Evolutionary conservation across 2,888 invertebrate genomes (phyloP).

Genomic region (Caenorhabditis afra): DNA sequence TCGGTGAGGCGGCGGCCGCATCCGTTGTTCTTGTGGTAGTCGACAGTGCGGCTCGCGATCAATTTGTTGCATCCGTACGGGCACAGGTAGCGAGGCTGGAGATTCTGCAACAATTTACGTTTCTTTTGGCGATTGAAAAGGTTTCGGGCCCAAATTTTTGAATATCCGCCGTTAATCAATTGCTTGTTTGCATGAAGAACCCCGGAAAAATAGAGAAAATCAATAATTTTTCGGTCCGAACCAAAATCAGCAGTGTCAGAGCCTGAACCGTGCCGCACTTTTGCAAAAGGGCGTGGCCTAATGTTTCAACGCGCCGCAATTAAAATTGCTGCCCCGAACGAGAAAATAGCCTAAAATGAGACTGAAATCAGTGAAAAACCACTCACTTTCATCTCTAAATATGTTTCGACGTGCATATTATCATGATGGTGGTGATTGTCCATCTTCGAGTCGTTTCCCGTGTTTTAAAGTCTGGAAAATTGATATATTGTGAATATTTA

Average conservation of each 20-base stretch:
- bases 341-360: no score
- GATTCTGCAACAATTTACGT: neutral
- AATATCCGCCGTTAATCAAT: neutral
- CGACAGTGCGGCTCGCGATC: conserved; percentile 67
- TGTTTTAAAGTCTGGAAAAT: no score
- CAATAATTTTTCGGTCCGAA: no score
- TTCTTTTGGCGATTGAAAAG: neutral
- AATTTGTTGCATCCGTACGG: conserved; percentile 70
- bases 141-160: neutral
- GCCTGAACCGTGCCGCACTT: no score
- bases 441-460: conserved; percentile 17
- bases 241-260: no score
- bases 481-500: no score
- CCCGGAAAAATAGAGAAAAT: no score
- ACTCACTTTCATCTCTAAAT: conserved; percentile 39
- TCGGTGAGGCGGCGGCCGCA: conserved; percentile 46
- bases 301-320: no score
- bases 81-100: conserved; percentile 59
- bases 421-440: conserved; percentile 19
- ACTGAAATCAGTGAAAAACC: neutral
- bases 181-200: no score
- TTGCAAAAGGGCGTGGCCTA: no score
- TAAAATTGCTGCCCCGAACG: no score
- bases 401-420: conserved; percentile 30
- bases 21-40: conserved; percentile 71